Conservation (phyloP, 2,113 vertebrate genomes). For the Casuarius casuarius region DNA sequence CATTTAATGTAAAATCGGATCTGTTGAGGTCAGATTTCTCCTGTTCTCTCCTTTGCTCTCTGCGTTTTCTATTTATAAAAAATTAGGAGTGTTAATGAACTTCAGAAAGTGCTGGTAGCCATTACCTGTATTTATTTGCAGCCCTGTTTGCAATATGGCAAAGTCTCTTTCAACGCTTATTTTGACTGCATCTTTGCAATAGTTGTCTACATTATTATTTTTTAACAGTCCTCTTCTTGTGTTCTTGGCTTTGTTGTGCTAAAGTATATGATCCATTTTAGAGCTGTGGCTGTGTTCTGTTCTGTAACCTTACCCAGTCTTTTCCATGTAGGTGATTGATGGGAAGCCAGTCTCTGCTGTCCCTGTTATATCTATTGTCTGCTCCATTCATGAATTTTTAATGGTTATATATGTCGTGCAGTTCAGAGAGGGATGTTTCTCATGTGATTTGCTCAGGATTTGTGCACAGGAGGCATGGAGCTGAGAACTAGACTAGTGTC, state of each 20-base stretch:
- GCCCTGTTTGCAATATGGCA: background rate
- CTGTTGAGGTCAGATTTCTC: background rate
- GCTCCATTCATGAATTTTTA: slow-evolving; percentile 17
- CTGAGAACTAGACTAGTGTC: background rate
- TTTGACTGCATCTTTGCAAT: background rate
- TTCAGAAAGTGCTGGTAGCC: background rate
- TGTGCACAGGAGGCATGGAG: background rate
- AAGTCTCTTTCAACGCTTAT: background rate
- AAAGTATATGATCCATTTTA: background rate
- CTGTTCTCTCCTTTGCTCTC: background rate
- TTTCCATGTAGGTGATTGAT: background rate
- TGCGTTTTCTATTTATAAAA: background rate
- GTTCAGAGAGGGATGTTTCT: slow-evolving; percentile 7
- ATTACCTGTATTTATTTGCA: background rate
- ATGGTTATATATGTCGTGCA: background rate
- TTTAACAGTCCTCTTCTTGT: background rate
- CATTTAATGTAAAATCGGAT: background rate
- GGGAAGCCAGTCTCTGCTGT: background rate
- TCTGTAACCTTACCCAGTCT: background rate
- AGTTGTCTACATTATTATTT: background rate
- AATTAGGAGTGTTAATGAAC: background rate
- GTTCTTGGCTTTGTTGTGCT: background rate
- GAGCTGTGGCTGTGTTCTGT: background rate
- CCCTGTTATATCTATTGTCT: slow-evolving; percentile 3
- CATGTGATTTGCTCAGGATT: background rate